A percentile compares a stretch with the other conserved stretches of the same genome.
These are phyloP conservation scores for Thymelicus lineola DNA, from an alignment of 2,888 invertebrate species.

Conservation along the genomic window DNA sequence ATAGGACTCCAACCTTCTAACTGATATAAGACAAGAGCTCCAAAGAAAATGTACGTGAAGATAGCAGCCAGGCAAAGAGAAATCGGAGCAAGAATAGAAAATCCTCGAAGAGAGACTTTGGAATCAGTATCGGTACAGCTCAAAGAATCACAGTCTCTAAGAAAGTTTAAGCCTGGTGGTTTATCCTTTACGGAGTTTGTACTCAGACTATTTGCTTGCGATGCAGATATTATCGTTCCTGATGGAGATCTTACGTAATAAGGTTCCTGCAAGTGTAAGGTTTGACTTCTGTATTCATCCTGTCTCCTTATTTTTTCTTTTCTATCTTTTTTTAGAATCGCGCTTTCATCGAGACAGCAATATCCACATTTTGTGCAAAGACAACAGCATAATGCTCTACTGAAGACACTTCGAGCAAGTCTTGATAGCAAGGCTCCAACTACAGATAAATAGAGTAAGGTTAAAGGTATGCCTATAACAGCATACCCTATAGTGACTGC, in stretches of 20 bases:
- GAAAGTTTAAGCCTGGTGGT: constrained; percentile 69
- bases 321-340: constrained; percentile 92
- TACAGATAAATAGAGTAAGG: constrained; percentile 94
- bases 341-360: constrained; percentile 93
- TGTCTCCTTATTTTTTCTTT: constrained; percentile 91
- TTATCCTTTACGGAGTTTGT: constrained; percentile 78
- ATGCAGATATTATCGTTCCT: constrained; percentile 81
- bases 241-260: constrained; percentile 87
- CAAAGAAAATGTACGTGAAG: constrained; percentile 95
- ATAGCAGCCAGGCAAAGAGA: constrained; percentile 95
- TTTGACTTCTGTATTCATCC: constrained; percentile 87
- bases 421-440: constrained; percentile 94
- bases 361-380: constrained; percentile 95
- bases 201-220: constrained; percentile 77
- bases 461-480: constrained; percentile 94
- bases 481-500: constrained; percentile 96
- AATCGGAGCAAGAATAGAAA: constrained; percentile 95
- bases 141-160: constrained; percentile 81
- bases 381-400: constrained; percentile 92
- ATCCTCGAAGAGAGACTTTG: constrained; percentile 88
- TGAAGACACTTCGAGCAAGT: constrained; percentile 92
- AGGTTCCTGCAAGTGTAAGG: constrained; percentile 87
- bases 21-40: constrained; percentile 94
- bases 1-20: constrained; percentile 97
- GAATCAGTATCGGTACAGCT: constrained; percentile 89